Percentiles rank a stretch among this genome's conserved stretches.
Conservation (phyloP, 2,113 vertebrate genomes). For the Illadopsis cleaveri region DNA sequence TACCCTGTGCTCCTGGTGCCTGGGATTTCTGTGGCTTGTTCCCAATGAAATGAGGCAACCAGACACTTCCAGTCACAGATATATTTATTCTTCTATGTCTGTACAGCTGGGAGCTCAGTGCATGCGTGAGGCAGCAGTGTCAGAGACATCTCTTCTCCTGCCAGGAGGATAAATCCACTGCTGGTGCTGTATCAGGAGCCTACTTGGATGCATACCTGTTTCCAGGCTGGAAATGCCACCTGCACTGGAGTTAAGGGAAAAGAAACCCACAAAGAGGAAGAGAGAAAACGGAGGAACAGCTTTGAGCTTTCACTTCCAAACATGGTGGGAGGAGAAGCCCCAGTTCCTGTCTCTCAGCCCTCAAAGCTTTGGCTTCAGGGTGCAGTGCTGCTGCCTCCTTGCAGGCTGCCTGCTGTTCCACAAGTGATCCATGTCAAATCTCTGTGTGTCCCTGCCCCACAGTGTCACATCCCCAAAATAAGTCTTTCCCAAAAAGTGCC, state of each 20-base stretch:
- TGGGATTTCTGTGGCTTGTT: not conserved
- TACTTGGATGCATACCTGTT: constrained; percentile 29
- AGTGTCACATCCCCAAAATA: not conserved
- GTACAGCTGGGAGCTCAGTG: constrained; percentile 45
- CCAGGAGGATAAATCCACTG: not conserved
- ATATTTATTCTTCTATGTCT: constrained; percentile 51
- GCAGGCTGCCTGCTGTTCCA: not conserved
- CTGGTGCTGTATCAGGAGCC: not conserved
- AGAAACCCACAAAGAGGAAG: not conserved
- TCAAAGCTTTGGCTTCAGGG: not conserved
- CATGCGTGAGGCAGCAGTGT: constrained; percentile 24
- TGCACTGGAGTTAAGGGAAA: not conserved
- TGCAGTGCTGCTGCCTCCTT: not conserved
- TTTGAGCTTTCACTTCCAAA: not conserved
- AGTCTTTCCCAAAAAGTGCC: not conserved
- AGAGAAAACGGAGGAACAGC: not conserved
- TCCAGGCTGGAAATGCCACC: constrained; percentile 9
- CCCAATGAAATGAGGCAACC: constrained; percentile 22
- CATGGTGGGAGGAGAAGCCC: not conserved
- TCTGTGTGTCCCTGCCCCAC: not conserved
- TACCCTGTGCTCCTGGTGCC: not conserved
- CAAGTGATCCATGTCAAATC: not conserved
- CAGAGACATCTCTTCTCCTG: not conserved
- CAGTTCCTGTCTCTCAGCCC: not conserved
- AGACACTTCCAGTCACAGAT: not conserved